These are phyloP conservation scores for Boloria euphrosyne DNA, from an alignment of 2,888 invertebrate genomes.

Conservation along the genomic window DNA sequence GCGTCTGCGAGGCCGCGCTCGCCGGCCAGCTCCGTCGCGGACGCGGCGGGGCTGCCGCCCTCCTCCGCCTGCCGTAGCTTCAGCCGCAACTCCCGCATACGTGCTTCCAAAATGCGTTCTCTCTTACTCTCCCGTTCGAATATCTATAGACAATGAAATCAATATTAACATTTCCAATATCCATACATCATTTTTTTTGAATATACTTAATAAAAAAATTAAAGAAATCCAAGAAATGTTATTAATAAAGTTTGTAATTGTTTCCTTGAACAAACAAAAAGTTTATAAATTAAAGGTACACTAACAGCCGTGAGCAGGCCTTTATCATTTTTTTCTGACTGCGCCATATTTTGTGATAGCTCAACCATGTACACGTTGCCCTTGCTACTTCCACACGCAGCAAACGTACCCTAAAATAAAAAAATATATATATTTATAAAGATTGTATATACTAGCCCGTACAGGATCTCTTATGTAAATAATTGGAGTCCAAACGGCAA, in stretches of 20 bases:
- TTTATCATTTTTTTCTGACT: constrained; percentile 88
- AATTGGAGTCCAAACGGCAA: no score
- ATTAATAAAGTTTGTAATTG: no score
- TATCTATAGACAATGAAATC: constrained; percentile 79
- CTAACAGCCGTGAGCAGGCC: constrained; percentile 85
- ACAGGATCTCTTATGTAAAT: no score
- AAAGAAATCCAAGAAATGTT: no score
- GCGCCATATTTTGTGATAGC: constrained; percentile 86
- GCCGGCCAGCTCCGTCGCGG: constrained; percentile 51
- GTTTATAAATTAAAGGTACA: background rate
- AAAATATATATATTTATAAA: no score
- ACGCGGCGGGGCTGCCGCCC: constrained; percentile 51
- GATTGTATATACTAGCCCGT: no score
- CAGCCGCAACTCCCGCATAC: constrained; percentile 89
- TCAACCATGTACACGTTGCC: constrained; percentile 89
- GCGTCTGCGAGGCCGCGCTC: constrained; percentile 63
- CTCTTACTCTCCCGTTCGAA: constrained; percentile 93
- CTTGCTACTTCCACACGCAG: constrained; percentile 87
- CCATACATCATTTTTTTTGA: no score
- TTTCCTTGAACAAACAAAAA: no score
- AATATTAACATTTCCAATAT: background rate
- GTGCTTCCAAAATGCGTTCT: constrained; percentile 94
- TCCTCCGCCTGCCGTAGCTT: constrained; percentile 72
- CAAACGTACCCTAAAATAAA: constrained; percentile 78
- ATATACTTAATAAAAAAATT: no score